These are phyloP conservation scores for Palythoa heliodiscus DNA, from an alignment of 92 coral and sea anemone species.

Conservation along the genomic window DNA sequence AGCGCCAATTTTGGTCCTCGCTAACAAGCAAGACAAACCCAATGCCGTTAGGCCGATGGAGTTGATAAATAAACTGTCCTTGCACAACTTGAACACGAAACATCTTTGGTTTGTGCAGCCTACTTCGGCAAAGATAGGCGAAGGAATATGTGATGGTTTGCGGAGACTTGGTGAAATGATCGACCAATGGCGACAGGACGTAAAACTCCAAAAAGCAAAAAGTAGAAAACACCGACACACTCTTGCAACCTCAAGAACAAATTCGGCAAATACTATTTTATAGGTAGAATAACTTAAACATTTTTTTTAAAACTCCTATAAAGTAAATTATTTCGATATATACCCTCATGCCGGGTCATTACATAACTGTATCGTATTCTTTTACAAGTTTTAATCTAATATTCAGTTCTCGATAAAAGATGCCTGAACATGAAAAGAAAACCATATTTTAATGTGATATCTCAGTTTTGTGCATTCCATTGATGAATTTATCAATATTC, in stretches of 20 bases:
- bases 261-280: constrained; percentile 74
- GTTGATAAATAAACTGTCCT: constrained; percentile 71
- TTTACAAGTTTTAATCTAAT: background rate
- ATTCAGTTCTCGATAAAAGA: background rate
- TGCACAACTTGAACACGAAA: constrained; percentile 72
- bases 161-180: constrained; percentile 89
- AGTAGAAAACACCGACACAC: constrained; percentile 55
- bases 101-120: constrained; percentile 97
- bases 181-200: constrained; percentile 84
- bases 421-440: background rate
- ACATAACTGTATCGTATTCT: background rate
- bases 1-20: constrained; percentile 89
- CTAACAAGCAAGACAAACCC: constrained; percentile 93
- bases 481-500: constrained; percentile 4
- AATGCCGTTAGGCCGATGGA: constrained; percentile 84
- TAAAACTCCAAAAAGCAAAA: constrained; percentile 66
- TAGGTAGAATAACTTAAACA: constrained; percentile 8
- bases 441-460: background rate
- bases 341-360: background rate
- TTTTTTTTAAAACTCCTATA: background rate
- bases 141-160: constrained; percentile 88
- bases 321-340: constrained; percentile 2
- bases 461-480: background rate
- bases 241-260: constrained; percentile 74
- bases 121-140: constrained; percentile 88